A percentile compares a stretch with the other conserved stretches of the same genome.
phyloP scores from a whole-genome alignment of 2,888 invertebrate species.

The Torymus tubicola region DNA sequence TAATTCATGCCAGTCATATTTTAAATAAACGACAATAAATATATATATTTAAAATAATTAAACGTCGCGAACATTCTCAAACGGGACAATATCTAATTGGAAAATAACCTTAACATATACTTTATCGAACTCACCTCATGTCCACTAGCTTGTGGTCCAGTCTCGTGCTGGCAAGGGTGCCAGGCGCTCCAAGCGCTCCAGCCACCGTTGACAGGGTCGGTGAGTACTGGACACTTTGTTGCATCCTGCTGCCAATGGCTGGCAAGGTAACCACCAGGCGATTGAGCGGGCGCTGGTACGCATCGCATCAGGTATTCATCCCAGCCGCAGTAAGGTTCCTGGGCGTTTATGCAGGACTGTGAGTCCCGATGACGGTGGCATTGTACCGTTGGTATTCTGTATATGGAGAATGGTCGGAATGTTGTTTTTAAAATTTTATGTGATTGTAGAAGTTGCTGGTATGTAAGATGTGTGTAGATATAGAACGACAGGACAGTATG shows the following conservation, averaged over 20 bases:
- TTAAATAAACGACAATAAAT: no score
- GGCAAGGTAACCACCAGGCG: conserved; percentile 76
- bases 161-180: conserved; percentile 86
- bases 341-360: conserved; percentile 87
- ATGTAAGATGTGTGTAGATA: no score
- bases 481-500: no score
- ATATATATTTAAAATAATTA: no score
- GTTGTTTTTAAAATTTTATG: no score
- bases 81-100: no score
- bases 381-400: conserved; percentile 86
- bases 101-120: no score
- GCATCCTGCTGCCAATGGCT: conserved; percentile 87
- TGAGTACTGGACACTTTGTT: conserved; percentile 83
- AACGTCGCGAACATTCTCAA: no score
- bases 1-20: no score
- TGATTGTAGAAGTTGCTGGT: no score
- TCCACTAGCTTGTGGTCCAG: conserved; percentile 59
- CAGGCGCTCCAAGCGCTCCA: conserved; percentile 94
- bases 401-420: no score
- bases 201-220: conserved; percentile 86
- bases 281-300: conserved; percentile 82
- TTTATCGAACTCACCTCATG: neutral
- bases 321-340: conserved; percentile 98
- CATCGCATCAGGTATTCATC: conserved; percentile 87
- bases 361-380: conserved; percentile 86